Base-by-base conservation (phyloP, 2,888 invertebrate genomes). In the Melipona beecheii region DNA sequence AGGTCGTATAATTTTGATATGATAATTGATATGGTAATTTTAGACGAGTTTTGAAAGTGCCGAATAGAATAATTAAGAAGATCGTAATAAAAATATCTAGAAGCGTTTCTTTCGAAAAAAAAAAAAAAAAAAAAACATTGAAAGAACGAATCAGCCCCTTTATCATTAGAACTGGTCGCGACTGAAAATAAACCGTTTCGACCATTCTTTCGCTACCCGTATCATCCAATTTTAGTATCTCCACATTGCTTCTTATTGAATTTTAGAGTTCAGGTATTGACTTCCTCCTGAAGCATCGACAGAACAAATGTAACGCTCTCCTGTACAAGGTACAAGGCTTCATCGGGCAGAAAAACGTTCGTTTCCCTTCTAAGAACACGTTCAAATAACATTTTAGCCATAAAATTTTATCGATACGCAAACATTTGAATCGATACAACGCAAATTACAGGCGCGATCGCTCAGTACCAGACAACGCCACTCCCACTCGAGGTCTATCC, bases 221-320 rank as follows among this genome's bases (percentile, higher is more conserved):
- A 36, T 65, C 65, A 65, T 36, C 36, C 65, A 65, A 65, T 65
- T 36, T 65, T 65, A 43, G 65, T 65, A 65, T 43, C 17, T 36
- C 65, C 31, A 43, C 65, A n/a, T 36, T 65, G 36, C 36, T 43
- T 43, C 36, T 36, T 65, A 65, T 65, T 65, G 65, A 65, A 65
- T 65, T 65, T 65, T n/a, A 36, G 65, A 43, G 36, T 36, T 65
- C 65, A 36, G 36, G 43, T 65, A 65, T 65, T 65, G 65, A 17
- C 31, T 65, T 36, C 43, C 36, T 65, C n/a, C 43, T 43, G 52
- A 60, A 77, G 36, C 52, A 27, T 65, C 36, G 15, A 36, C 43
- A 65, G n/a, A 36, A 36, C 36, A 36, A 36, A 65, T 65, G 65
- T 65, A 36, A 65, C 36, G 15, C 36, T 36, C 21, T n/a, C 15